Percentiles rank a stretch among this genome's conserved stretches.
Evolutionary conservation across 1,140 invertebrate genomes (phyloP).

Genomic region (Zaprionus kolodkinae): DNA sequence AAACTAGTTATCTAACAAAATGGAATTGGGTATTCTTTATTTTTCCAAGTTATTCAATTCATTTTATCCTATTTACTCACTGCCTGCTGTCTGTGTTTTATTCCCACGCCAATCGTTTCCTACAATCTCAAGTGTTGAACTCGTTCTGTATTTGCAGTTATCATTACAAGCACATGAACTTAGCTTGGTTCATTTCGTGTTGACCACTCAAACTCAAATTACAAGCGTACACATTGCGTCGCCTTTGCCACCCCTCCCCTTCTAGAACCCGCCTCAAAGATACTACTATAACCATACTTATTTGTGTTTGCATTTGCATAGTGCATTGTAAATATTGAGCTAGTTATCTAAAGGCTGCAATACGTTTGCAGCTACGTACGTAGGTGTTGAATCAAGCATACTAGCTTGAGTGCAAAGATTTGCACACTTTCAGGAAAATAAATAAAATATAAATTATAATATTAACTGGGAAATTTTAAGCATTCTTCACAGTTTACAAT

Average conservation of each 20-base stretch:
- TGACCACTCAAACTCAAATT: constrained; percentile 51
- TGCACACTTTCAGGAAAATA: background rate
- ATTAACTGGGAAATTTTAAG: background rate
- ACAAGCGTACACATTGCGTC: constrained; percentile 41
- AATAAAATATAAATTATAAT: background rate
- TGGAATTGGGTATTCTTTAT: background rate
- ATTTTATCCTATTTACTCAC: background rate
- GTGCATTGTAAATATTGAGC: constrained; percentile 45
- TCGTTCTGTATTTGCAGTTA: constrained; percentile 31
- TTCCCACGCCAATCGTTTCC: constrained; percentile 39
- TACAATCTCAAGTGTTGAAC: constrained; percentile 19
- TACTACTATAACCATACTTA: background rate
- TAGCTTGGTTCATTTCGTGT: constrained; percentile 37
- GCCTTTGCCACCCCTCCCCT: background rate
- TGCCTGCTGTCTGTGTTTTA: background rate
- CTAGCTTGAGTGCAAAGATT: background rate
- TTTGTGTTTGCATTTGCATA: constrained; percentile 51
- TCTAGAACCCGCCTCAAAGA: constrained; percentile 16
- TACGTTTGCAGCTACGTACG: background rate
- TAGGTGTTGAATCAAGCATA: constrained; percentile 12
- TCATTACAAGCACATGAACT: constrained; percentile 30
- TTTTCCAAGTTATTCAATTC: background rate
- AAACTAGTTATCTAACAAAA: background rate
- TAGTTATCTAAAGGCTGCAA: constrained; percentile 21
- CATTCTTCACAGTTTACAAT: background rate